phyloP scores from a whole-genome alignment of 2,113 vertebrate genomes.

The Oryctolagus cuniculus region mOryCun1.1 NC_091433.1:148425001-148425500 shows the following conservation, averaged over 20 bases:
- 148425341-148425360: neutral
- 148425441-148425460: neutral
- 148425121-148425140: neutral
- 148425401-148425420: neutral
- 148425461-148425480: neutral
- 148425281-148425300: neutral
- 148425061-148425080: neutral
- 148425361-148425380: neutral
- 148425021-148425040: neutral
- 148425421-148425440: neutral
- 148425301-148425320: neutral
- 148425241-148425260: neutral
- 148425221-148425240: neutral
- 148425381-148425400: neutral
- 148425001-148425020: neutral
- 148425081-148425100: constrained; percentile 26
- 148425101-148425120: neutral
- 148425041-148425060: constrained; percentile 44
- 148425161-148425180: constrained; percentile 11
- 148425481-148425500: neutral
- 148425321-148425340: neutral
- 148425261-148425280: neutral
- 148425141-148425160: constrained; percentile 50
- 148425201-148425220: neutral
- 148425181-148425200: constrained; percentile 4